Evolutionary conservation across 2,113 vertebrate species (phyloP), one percentile per base, ranked within the genome.

Genomic region (Grallaria varia): DNA sequence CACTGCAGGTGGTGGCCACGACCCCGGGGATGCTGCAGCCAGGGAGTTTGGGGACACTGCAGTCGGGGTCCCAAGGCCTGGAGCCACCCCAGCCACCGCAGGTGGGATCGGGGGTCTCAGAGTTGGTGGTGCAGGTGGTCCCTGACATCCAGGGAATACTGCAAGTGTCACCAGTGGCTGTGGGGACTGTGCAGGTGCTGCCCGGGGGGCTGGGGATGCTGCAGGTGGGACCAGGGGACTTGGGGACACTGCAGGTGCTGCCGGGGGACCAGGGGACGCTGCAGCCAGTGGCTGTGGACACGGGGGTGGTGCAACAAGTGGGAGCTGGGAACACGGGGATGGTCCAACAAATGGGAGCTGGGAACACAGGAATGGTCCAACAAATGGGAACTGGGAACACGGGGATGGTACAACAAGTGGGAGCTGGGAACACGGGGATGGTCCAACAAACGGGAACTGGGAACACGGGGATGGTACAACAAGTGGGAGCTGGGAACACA

Each of bases 251-350:
- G 68, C 73, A 55, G 66, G 23, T 14, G 0, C 49, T 14, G 22
- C 23, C 19, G 0, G 22, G 18, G 47, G 52, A 5, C 4, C 3
- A 1, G 1, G 62, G 62, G 60, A 28, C 14, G 9, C 53, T 33
- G 42, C 60, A 44, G 49, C 31, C 8, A 0, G 69, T 20, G 27
- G 19, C 69, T 1, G 11, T n/a, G 45, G 53, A 25, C 4, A 1
- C 0, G 0, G 73, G 73, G 40, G 28, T 28, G 14, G n/a, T 62
- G 73, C 78, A 59, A n/a, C 67, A 24, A 24, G 21, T 20, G 19
- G 62, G 25, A 20, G 4, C 22, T 5, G 56, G 3, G 39, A 19
- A 39, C 1, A 58, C 33, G 3, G 55, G 21, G 52, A 31, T 27
- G 15, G 30, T 60, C 66, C 84, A 58, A 33, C 66, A 23, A 28